Percentiles rank a stretch among this genome's conserved stretches.
phyloP scores from a whole-genome alignment of 1,140 invertebrate species.

The Pogonus chalceus region DNA sequence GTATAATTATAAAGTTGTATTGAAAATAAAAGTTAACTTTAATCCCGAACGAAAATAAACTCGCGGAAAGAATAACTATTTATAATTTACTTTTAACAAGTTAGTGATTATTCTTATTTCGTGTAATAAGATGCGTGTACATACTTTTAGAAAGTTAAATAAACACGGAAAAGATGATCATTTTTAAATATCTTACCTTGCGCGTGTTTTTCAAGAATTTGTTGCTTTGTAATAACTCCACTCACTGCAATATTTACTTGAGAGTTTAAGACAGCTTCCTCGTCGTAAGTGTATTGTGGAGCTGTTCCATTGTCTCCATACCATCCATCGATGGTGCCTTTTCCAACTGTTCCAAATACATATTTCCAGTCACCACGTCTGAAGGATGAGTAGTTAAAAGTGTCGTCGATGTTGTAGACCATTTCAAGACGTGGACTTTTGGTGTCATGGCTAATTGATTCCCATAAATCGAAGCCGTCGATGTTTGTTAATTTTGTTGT shows the following conservation, averaged over 20 bases:
- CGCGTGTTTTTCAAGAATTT: constrained; percentile 31
- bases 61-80: too few relatives aligned
- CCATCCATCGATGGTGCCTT: constrained; percentile 42
- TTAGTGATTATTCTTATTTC: too few relatives aligned
- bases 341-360: constrained; percentile 46
- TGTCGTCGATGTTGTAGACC: constrained; percentile 62
- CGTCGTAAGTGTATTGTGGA: constrained; percentile 32
- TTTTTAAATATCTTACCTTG: constrained; percentile 10
- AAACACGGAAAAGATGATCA: constrained; percentile 17
- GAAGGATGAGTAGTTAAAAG: constrained; percentile 48
- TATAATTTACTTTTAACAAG: too few relatives aligned
- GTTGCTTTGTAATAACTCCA: constrained; percentile 34
- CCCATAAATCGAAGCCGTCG: constrained; percentile 67
- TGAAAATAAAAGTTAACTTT: too few relatives aligned
- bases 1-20: too few relatives aligned
- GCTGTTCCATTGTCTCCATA: constrained; percentile 45
- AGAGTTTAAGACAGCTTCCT: constrained; percentile 39
- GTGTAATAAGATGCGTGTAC: too few relatives aligned
- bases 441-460: constrained; percentile 40
- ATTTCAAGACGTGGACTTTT: constrained; percentile 49
- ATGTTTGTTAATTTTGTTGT: constrained; percentile 31
- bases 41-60: too few relatives aligned
- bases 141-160: too few relatives aligned
- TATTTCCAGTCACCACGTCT: constrained; percentile 63
- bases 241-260: constrained; percentile 37